Evolutionary conservation across 2,888 invertebrate genomes (phyloP), one percentile per base, ranked within the genome.

Genomic region (Sipunculus nudus): DNA sequence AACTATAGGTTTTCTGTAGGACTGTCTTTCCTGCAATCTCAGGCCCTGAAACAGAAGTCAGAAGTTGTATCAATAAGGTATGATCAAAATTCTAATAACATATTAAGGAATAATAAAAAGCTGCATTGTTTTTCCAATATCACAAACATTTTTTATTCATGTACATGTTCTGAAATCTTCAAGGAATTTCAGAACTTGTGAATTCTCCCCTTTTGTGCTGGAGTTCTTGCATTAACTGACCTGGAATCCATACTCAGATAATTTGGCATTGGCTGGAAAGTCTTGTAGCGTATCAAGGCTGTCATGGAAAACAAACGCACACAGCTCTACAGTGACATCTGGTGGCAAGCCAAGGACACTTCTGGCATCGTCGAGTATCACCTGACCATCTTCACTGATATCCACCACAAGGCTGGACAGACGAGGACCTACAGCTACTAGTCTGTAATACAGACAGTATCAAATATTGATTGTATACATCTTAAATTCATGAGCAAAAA

Each of bases 221-320:
- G n/a, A n/a, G n/a, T n/a, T n/a, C n/a, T n/a, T n/a, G n/a, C n/a
- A n/a, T n/a, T n/a, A n/a, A n/a, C n/a, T n/a, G 38, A 87, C 88
- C 85, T 87, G 87, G 74, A 88, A 87, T 40, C 88, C 88, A 77
- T 88, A 88, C 75, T 88, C 87, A 35, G 87, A 85, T 41, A 88
- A 81, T 63, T 88, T 82, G 41, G 87, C 82, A 70, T 87, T 86
- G 21, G 84, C 84, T n/a, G 88, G 88, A 54, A 88, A 58, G 53
- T 77, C 77, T 28, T 74, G 69, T n/a, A 78, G 54, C 0, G 74
- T 53, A 13, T 66, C 58, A 38, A 67, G 65, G 16, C 73, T 61
- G 55, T 78, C 79, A 61, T 79, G 79, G 60, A 81, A 63, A 21
- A 78, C 76, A 61, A 76, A 79, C 21, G 78, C 77, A 71, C 81